These are phyloP conservation scores for Sapajus apella DNA, from an alignment of 2,113 vertebrate species.

Conservation along the genomic window DNA sequence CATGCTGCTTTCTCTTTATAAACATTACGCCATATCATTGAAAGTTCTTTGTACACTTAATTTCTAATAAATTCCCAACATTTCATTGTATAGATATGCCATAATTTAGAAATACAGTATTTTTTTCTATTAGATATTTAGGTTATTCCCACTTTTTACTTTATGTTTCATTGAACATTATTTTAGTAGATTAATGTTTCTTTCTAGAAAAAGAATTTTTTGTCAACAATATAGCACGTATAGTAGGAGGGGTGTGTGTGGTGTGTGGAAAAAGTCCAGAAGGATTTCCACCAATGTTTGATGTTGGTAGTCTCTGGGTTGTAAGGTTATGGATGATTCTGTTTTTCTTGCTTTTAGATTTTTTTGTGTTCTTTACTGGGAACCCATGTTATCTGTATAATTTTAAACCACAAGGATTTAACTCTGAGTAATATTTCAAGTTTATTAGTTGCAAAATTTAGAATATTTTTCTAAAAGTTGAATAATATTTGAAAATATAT, in stretches of 20 bases:
- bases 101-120: background rate
- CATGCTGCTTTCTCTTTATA: background rate
- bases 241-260: background rate
- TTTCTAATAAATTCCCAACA: conserved; percentile 38
- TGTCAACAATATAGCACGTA: background rate
- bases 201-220: background rate
- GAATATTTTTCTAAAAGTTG: conserved; percentile 32
- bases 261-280: conserved; percentile 12
- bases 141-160: conserved; percentile 2
- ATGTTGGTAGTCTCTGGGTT: background rate
- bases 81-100: background rate
- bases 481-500: background rate
- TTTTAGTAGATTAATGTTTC: background rate
- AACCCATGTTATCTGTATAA: background rate
- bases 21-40: background rate
- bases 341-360: background rate
- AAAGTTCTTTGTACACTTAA: conserved; percentile 24
- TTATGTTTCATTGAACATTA: conserved; percentile 7
- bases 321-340: background rate
- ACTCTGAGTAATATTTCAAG: conserved; percentile 13
- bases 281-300: conserved; percentile 5
- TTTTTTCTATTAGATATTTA: conserved; percentile 13
- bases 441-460: conserved; percentile 42
- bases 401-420: conserved; percentile 55
- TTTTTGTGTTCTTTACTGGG: conserved; percentile 24